These are phyloP conservation scores for Drosophila neotestacea DNA, from an alignment of 2,888 invertebrate genomes.

Conservation along the genomic window DNA sequence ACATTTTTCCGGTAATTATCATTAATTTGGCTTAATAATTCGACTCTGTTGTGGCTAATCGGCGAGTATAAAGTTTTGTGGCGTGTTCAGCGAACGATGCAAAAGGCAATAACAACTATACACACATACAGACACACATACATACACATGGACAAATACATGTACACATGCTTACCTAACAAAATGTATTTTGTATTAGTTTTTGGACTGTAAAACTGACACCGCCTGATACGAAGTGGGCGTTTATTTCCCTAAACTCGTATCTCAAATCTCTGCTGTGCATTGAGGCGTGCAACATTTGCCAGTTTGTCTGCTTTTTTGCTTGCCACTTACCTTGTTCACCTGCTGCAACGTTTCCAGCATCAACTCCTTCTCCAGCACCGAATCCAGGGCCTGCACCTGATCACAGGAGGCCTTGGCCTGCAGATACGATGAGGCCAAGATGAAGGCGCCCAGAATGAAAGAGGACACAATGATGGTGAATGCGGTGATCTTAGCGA, in stretches of 20 bases:
- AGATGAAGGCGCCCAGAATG: constrained; percentile 92
- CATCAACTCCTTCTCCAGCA: constrained; percentile 89
- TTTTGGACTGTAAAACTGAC: constrained; percentile 38
- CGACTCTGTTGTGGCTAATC: constrained; percentile 49
- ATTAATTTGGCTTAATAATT: constrained; percentile 69
- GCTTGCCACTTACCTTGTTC: constrained; percentile 85
- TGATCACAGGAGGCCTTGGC: constrained; percentile 93
- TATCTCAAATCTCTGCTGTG: constrained; percentile 21
- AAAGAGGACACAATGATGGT: constrained; percentile 93
- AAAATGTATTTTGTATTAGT: constrained; percentile 22
- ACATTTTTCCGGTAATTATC: constrained; percentile 79
- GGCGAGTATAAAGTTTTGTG: constrained; percentile 39
- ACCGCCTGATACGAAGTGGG: constrained; percentile 53
- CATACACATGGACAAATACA: constrained; percentile 7
- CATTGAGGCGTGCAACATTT: constrained; percentile 53
- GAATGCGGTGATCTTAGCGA: constrained; percentile 93
- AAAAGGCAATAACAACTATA: constrained; percentile 40
- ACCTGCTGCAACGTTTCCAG: constrained; percentile 91
- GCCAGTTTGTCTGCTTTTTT: neutral
- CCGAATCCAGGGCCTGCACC: constrained; percentile 89
- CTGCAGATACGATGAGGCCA: constrained; percentile 93
- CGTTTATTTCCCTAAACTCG: constrained; percentile 16
- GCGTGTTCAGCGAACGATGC: constrained; percentile 70
- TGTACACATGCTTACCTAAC: constrained; percentile 61
- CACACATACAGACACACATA: constrained; percentile 18